Base-by-base conservation (phyloP, 2,888 invertebrate genomes). In the Beris chalybata region DNA sequence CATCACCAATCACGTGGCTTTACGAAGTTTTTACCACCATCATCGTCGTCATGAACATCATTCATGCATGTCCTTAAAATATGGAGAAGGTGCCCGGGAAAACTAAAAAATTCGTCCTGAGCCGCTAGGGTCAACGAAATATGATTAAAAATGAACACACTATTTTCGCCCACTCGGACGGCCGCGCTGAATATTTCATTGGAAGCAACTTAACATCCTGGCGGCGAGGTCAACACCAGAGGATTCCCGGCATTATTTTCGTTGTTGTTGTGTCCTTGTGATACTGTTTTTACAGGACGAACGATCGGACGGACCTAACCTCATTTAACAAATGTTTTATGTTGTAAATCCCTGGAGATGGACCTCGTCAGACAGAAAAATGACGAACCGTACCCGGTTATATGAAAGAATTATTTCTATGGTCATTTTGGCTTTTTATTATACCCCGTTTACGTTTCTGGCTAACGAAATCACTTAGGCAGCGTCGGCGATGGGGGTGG, bases 131-230 rank as follows among this genome's bases (percentile, higher is more conserved):
- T 61, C 52, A 50, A 38, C 61, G 50, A 38, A 15, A 52, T 29
- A 29, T 38, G 13, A 52, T 61, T 61, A 61, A 61, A 61, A 47
- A 61, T 61, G 61, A 12, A 50, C 50, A 43, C 50, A 61, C 61
- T 61, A 43, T 61, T 61, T 22, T 50, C 52, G 61, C 50, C 61
- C 52, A 50, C 50, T 61, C 38, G 5, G n/a, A 1, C 50, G 38
- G 12, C 32, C 22, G 3, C 22, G 61, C 29, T 61, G 29, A 61
- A 61, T 61, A 61, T 61, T 61, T 61, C 15, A 61, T 61, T 30
- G 61, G 52, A 22, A 12, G 29, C 6, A 52, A 38, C 61, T 43
- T 32, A 52, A 47, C 30, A 44, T 58, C 13, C 22, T 47, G 30
- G n/a, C 45, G 45, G 12, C 30, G 53, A 53, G 22, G 53, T 29